Percentiles rank a stretch among this genome's conserved stretches.
Evolutionary conservation across 2,113 vertebrate genomes (phyloP).

Genomic region (Ctenomys sociabilis): DNA sequence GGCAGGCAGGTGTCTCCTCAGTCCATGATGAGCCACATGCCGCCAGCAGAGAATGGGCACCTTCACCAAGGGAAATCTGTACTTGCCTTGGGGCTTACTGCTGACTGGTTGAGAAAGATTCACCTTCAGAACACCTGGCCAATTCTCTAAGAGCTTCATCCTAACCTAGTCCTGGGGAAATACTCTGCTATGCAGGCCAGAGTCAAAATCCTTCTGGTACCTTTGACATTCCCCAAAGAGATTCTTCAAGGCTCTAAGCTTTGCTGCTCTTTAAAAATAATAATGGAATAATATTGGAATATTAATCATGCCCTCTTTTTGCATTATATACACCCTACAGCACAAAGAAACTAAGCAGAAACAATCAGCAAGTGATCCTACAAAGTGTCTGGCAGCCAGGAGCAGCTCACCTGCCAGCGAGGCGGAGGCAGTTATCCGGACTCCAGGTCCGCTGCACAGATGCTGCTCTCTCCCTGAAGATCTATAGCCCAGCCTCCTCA

Average conservation of each 20-base stretch:
- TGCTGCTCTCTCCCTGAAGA: neutral
- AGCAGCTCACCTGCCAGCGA: neutral
- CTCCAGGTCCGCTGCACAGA: neutral
- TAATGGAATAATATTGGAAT: neutral
- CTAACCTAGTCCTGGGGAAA: neutral
- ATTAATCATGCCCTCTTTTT: neutral
- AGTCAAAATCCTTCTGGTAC: neutral
- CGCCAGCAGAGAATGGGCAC: neutral
- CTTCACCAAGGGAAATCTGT: neutral
- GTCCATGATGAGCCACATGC: conserved; percentile 24
- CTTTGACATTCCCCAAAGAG: neutral
- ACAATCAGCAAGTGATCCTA: neutral
- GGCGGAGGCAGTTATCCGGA: neutral
- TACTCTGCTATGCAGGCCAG: neutral
- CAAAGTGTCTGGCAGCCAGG: neutral
- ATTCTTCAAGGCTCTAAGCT: neutral
- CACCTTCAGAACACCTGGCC: neutral
- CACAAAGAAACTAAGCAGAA: neutral
- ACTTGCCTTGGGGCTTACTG: conserved; percentile 37
- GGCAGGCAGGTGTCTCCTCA: neutral
- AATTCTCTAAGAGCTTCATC: neutral
- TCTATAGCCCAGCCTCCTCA: neutral
- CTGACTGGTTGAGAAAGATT: neutral
- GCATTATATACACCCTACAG: neutral
- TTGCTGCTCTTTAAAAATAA: neutral